A percentile compares a stretch with the other conserved stretches of the same genome.
These are phyloP conservation scores for Galerucella pusilla DNA, from an alignment of 2,888 invertebrate species.

Conservation along the genomic window DNA sequence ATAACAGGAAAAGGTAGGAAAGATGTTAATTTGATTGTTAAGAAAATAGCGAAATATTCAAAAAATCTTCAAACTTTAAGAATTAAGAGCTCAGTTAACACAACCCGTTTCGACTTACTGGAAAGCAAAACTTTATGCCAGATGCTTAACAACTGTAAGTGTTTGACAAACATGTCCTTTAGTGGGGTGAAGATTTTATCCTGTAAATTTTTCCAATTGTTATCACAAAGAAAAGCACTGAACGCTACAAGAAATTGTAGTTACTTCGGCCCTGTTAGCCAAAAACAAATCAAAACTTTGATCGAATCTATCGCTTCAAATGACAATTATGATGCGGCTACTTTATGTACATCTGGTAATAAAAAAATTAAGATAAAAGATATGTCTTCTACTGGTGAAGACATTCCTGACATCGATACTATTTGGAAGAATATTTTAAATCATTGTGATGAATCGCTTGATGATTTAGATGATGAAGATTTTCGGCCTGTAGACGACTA, in stretches of 20 bases:
- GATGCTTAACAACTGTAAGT: conserved; percentile 47
- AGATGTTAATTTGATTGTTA: conserved; percentile 46
- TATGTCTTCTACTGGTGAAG: conserved; percentile 5
- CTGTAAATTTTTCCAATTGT: conserved; percentile 47
- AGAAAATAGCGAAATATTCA: conserved; percentile 41
- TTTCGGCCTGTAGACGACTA: neutral
- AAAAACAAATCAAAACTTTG: conserved; percentile 48
- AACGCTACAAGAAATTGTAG: conserved; percentile 36
- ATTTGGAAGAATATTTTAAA: conserved; percentile 33
- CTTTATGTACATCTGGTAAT: conserved; percentile 35
- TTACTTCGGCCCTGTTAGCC: conserved; percentile 46
- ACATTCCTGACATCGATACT: conserved; percentile 23
- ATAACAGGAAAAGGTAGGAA: conserved; percentile 41
- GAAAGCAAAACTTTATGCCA: conserved; percentile 45
- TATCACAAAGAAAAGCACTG: conserved; percentile 37
- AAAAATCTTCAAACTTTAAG: conserved; percentile 43
- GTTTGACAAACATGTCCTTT: conserved; percentile 46
- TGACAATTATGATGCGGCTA: conserved; percentile 43
- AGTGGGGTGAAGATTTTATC: conserved; percentile 47
- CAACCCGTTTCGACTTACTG: conserved; percentile 31
- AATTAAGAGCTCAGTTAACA: conserved; percentile 43
- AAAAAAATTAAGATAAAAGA: conserved; percentile 29
- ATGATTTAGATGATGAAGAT: conserved; percentile 24
- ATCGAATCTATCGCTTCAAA: conserved; percentile 45
- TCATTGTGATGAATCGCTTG: conserved; percentile 20